phyloP scores from a whole-genome alignment of 2,888 invertebrate species.

The Apamea monoglypha region DNA sequence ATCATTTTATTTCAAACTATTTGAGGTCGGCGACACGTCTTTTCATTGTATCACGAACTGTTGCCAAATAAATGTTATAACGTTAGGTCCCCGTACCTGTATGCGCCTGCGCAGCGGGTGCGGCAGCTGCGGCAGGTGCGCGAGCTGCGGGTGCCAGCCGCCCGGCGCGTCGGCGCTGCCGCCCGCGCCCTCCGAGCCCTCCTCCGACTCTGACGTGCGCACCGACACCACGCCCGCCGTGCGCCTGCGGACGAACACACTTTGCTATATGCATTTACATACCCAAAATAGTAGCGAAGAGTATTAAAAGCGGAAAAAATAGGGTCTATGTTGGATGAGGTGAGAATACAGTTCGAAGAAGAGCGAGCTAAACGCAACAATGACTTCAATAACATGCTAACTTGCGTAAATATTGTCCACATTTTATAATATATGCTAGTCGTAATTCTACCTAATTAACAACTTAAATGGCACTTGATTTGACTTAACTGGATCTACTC shows the following conservation, averaged over 20 bases:
- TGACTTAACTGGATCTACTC: no score
- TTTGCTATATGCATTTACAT: background rate
- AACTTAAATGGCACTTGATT: background rate
- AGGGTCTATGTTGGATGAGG: background rate
- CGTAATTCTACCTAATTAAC: constrained; percentile 3
- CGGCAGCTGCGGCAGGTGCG: constrained; percentile 91
- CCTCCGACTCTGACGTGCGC: constrained; percentile 79
- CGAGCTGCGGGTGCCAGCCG: constrained; percentile 91
- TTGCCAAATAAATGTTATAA: background rate
- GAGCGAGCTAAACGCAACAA: background rate
- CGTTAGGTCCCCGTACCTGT: constrained; percentile 67
- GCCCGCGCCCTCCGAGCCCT: constrained; percentile 60
- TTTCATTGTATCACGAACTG: background rate
- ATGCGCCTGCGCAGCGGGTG: constrained; percentile 84
- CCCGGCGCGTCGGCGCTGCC: constrained; percentile 63
- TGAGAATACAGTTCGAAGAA: background rate
- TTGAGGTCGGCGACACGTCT: background rate
- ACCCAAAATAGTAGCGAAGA: background rate
- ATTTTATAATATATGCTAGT: background rate
- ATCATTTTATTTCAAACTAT: background rate
- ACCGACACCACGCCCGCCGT: constrained; percentile 84
- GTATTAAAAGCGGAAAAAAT: background rate
- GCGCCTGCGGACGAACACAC: constrained; percentile 58
- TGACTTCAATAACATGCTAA: background rate
- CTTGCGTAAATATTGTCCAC: background rate